Evolutionary conservation across 2,888 invertebrate genomes (phyloP).

Genomic region (Cremastinae sp.): DNA sequence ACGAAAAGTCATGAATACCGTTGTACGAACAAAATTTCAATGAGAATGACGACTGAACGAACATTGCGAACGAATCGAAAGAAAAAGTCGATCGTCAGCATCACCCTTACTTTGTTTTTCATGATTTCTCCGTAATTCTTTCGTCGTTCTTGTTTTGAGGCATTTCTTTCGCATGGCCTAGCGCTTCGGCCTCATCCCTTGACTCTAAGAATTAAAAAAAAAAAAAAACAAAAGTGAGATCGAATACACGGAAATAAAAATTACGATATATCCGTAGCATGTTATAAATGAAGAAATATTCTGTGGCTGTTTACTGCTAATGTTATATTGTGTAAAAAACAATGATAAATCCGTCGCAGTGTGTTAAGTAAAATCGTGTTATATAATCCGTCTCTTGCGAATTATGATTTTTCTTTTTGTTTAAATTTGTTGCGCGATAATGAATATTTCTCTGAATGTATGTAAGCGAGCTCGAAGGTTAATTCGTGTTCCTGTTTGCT

Average conservation of each 20-base stretch:
- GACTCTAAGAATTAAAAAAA: slow-evolving; percentile 8
- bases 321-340: slow-evolving; percentile 60
- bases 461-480: slow-evolving; percentile 1
- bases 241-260: slow-evolving; percentile 16
- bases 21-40: slow-evolving; percentile 44
- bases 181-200: slow-evolving; percentile 40
- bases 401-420: slow-evolving; percentile 46
- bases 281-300: slow-evolving; percentile 36
- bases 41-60: slow-evolving; percentile 1
- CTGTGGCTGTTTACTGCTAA: slow-evolving; percentile 66
- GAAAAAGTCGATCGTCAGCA: background rate
- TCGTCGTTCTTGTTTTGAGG: slow-evolving; percentile 11
- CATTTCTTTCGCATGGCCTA: slow-evolving; percentile 54
- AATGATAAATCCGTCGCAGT: slow-evolving; percentile 57
- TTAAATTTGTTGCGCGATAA: slow-evolving; percentile 50
- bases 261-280: slow-evolving; percentile 49
- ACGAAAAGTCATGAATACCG: slow-evolving; percentile 20
- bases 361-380: slow-evolving; percentile 59
- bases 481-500: slow-evolving; percentile 11
- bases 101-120: slow-evolving; percentile 19
- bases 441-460: slow-evolving; percentile 28
- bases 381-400: slow-evolving; percentile 51
- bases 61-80: slow-evolving; percentile 19
- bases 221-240: slow-evolving; percentile 34
- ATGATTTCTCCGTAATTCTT: slow-evolving; percentile 10